Conservation (phyloP, 1,140 invertebrate species). For the Procambarus virginalis region DNA sequence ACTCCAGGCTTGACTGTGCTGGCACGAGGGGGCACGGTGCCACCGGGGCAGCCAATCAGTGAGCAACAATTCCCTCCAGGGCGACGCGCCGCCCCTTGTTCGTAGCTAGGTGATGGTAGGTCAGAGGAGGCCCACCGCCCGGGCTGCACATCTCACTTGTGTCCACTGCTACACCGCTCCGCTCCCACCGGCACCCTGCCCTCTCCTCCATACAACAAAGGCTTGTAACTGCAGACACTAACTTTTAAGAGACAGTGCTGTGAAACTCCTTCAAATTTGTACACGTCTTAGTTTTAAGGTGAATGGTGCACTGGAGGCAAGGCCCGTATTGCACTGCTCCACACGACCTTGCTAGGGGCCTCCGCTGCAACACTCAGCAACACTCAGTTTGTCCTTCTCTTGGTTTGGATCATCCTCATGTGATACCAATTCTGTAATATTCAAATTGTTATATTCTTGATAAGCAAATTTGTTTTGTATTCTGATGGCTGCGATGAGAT, state of each 20-base stretch:
- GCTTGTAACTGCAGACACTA: conserved; percentile 66
- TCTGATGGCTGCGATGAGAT: conserved; percentile 37
- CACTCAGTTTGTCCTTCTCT: conserved; percentile 29
- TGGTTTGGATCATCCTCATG: conserved; percentile 37
- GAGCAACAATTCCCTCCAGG: conserved; percentile 50
- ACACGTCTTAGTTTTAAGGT: conserved; percentile 62
- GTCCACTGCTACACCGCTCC: conserved; percentile 22
- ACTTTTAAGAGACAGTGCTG: conserved; percentile 64
- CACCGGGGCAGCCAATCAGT: conserved; percentile 30
- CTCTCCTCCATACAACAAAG: conserved; percentile 50
- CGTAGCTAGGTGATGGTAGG: conserved; percentile 36
- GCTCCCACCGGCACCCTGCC: neutral
- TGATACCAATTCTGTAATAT: conserved; percentile 66
- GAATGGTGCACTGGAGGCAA: conserved; percentile 25
- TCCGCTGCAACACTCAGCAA: conserved; percentile 20
- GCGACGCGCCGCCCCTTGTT: conserved; percentile 43
- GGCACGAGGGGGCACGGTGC: conserved; percentile 49
- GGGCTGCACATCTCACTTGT: conserved; percentile 21
- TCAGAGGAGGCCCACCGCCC: neutral
- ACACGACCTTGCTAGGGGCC: neutral
- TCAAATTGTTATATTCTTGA: conserved; percentile 66
- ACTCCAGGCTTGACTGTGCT: conserved; percentile 67
- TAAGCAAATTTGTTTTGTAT: conserved; percentile 54
- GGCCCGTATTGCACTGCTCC: neutral
- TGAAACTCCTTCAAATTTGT: conserved; percentile 60